Evolutionary conservation across 2,888 invertebrate genomes (phyloP), one percentile per base, ranked within the genome.

Genomic region (Noctua comes): DNA sequence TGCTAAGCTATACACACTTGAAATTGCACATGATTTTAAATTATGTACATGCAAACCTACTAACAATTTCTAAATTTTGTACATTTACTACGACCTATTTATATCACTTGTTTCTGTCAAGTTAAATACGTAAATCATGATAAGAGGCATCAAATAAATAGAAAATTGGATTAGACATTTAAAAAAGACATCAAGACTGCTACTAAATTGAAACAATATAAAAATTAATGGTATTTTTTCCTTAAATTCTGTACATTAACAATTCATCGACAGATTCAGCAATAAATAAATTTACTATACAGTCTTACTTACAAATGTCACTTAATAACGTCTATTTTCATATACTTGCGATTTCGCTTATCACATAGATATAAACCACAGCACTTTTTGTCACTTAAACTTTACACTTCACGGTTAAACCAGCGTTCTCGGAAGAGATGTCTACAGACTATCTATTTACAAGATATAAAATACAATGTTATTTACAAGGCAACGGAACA

Each of bases 261-360:
- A 94, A 94, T 93, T 88, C 93, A 93, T 94, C 92, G 93, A 93
- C 94, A 95, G 93, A 94, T 94, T 93, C 91, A 91, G 94, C 93
- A 96, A 96, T 96, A 96, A 96, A 96, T 96, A 96, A 96, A 95
- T 95, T 95, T 93, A 94, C 95, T 95, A 94, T 96, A 96, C 95
- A 96, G 94, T 95, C 95, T 94, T 94, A 95, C 95, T 93, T 95
- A 95, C 89, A 94, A 93, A 94, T 93, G 93, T 94, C 92, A 94
- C 92, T 92, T 92, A 91, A 86, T 90, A 88, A 93, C 91, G 92
- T 93, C 91, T 89, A 91, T 89, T 93, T 91, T 90, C 90, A 93
- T 77, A 92, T 93, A 92, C 91, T 94, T 93, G 95, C 94, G 93
- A 92, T 95, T 83, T 95, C 90, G 93, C 95, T 95, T 96, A 96